Evolutionary conservation across 2,113 vertebrate species (phyloP), one percentile per base, ranked within the genome.

Genomic region (Conger conger): DNA sequence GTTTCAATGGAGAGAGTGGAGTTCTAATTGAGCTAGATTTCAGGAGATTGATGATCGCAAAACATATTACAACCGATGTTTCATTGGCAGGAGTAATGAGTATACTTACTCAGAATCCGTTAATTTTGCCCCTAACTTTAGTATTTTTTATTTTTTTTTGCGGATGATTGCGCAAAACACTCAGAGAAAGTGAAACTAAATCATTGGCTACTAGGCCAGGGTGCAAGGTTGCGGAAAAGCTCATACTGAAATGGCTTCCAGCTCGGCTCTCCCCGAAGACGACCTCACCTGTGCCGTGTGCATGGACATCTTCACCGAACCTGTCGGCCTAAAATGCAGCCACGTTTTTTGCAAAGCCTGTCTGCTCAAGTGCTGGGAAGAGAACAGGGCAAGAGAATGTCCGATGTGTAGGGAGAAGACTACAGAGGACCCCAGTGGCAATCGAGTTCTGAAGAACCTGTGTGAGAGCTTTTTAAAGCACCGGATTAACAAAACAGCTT

Each of bases 341-440:
- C 94, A 95, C 90, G 94, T 93, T 87, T 95, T 95, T 92, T 95
- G 94, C 2, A 54, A 83, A 0, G 27, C 86, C 63, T 95, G 94
- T 27, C 87, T 95, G 85, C 83, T 85, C 77, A 35, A 86, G 86
- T 91, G 93, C 91, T 95, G 94, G 94, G 37, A 4, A 0, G 50
- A 0, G 0, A 40, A 4, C 0, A 50, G 13, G 30, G 87, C 87
- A 9, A n/a, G 15, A 0, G 91, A 91, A 88, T 94, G 94, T 27
- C 94, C 94, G 0, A 86, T 93, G 79, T 94, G 94, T 83, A 86
- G 94, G 11, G 86, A 17, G n/a, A 36, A 83, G 85, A 88, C 79
- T 0, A 35, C n/a, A 13, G 5, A 8, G 20, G 92, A 92, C 0
- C 94, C 93, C 0, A 90, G 93, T 16, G 86, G 89, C 37, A 94